Evolutionary conservation across 2,113 vertebrate species (phyloP), one percentile per base, ranked within the genome.

Genomic region (Rhagologus leucostigma): DNA sequence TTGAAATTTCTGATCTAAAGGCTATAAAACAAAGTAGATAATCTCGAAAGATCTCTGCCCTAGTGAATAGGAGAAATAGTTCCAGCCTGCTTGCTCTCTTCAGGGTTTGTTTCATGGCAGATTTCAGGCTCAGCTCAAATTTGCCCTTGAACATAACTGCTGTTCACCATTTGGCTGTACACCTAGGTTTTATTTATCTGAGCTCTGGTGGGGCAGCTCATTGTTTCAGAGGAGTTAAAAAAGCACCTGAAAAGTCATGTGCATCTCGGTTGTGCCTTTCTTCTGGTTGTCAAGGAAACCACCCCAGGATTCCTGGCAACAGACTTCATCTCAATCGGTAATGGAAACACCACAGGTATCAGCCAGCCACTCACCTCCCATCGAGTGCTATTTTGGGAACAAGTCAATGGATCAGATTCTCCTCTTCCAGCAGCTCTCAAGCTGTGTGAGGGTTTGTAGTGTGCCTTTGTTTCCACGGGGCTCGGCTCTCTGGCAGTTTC

Each of bases 331-430:
- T 59, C 56, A 55, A 14, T 60, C 0, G 3, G 89, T 84, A 87
- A 89, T 94, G 89, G 96, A 80, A 95, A 88, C 89, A 84, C 87
- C 80, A 93, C 95, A 94, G 93, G 85, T 90, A 90, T 89, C 94
- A 84, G 65, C 80, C 83, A 96, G 91, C 81, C 89, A 93, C 83
- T 86, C 94, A 95, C 88, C 93, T 94, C 96, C 94, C 92, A 96
- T 88, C 7, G 11, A 35, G 41, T 94, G 69, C 85, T 96, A 86
- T 95, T 96, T 87, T 83, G 55, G 82, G 95, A 93, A 78, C 29
- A 29, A 94, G 78, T 80, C 91, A 90, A 27, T 93, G 90, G 87
- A 83, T 84, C 67, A 87, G 73, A 65, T 91, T 94, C 70, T 87
- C 60, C 18, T 46, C 67, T 92, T 57, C 52, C 60, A 67, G 47